Base-by-base conservation (phyloP, 2,797 vertebrate genomes). In the Acanthiza pusilla region DNA sequence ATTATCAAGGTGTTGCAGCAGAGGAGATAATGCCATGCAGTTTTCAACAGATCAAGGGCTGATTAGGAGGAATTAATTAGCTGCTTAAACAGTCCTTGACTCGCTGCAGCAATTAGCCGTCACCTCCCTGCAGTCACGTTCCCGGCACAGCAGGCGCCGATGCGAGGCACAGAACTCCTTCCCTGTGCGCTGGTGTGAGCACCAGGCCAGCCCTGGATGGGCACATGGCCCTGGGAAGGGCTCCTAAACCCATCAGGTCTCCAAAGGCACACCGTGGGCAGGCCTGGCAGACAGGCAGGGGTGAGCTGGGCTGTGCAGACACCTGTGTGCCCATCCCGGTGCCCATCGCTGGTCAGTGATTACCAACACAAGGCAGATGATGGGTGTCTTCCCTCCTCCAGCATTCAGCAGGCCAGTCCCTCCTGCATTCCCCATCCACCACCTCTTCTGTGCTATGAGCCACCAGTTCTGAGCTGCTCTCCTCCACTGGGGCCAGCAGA, bases 21-120 rank as follows among this genome's bases (percentile, higher is more conserved):
- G 92, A 97, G 67, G 94, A 97, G 96, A 96, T 97, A 97, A 97
- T 93, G 84, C 91, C 80, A 89, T 93, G 96, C 94, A 78, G 82
- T 87, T 96, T 88, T 93, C 96, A 90, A 91, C 88, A 87, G 93
- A 96, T 94, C 78, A 85, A 96, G 93, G 80, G 86, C 93, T 97
- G 96, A 97, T 97, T 97, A 97, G 97, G 92, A 96, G 89, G 94
- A 96, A 93, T 96, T 97, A 97, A 98, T 97, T 96, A 97, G 96
- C 94, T 88, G 94, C 87, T 95, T 95, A 96, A 96, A 96, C 91
- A 94, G 95, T 86, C 86, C 94, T 94, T 96, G 93, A 96, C 96
- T 94, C 61, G 79, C 91, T 94, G 90, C 94, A 86, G 92, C 96
- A 94, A 96, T 97, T 97, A 97, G 91, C 85, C 29, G 0, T 85